Evolutionary conservation across 2,113 vertebrate species (phyloP).

Genomic region (Sphyrna mokarran): DNA sequence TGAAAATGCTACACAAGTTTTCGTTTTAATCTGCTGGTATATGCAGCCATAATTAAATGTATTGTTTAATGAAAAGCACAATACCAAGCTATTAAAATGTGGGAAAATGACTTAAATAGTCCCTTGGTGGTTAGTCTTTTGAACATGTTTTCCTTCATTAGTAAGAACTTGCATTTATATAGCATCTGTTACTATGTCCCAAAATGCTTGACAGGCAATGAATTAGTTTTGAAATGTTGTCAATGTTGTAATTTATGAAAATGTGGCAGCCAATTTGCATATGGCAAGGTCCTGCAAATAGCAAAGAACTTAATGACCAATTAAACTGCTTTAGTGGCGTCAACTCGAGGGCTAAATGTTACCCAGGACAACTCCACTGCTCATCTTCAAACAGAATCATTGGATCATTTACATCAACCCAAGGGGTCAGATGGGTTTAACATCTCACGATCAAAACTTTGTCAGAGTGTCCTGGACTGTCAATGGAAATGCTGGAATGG

Average conservation of each 20-base stretch:
- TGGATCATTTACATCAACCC: background rate
- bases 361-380: background rate
- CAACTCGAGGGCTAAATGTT: background rate
- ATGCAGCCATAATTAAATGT: background rate
- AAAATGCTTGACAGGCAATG: background rate
- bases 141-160: background rate
- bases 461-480: background rate
- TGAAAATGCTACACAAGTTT: background rate
- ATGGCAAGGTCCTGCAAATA: background rate
- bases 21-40: background rate
- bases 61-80: background rate
- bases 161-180: background rate
- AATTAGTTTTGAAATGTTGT: constrained; percentile 2
- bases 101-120: background rate
- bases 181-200: background rate
- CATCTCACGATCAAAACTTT: background rate
- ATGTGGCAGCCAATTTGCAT: background rate
- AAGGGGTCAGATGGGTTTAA: background rate
- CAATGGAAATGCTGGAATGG: background rate
- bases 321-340: background rate
- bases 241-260: background rate
- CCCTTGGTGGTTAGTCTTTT: constrained; percentile 1
- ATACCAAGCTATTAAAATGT: background rate
- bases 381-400: background rate
- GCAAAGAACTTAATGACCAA: background rate